Evolutionary conservation across 2,113 vertebrate genomes (phyloP).

Genomic region (Sylvilagus bachmani): DNA sequence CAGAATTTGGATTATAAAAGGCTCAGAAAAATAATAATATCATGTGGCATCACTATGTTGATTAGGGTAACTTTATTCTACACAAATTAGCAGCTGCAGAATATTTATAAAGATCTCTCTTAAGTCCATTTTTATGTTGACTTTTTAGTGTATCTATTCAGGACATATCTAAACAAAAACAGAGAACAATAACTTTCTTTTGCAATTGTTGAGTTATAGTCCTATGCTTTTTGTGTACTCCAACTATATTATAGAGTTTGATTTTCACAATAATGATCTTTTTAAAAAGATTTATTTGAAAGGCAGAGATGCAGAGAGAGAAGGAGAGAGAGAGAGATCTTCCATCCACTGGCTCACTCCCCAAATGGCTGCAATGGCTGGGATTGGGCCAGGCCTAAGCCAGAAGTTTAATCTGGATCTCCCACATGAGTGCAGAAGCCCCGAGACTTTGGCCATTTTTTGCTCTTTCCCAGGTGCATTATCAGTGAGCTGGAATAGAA

Average conservation of each 20-base stretch:
- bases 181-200: background rate
- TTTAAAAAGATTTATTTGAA: background rate
- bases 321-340: no score
- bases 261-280: background rate
- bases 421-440: no score
- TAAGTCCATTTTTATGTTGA: background rate
- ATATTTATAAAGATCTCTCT: constrained; percentile 1
- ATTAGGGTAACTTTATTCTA: background rate
- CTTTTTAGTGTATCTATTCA: background rate
- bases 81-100: background rate
- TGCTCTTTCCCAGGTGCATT: no score
- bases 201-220: background rate
- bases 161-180: background rate
- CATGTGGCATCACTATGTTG: background rate
- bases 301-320: no score
- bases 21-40: constrained; percentile 10
- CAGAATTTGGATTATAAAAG: background rate
- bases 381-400: no score
- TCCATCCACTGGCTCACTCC: no score
- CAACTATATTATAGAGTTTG: background rate
- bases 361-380: no score
- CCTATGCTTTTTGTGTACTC: background rate
- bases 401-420: no score
- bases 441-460: no score
- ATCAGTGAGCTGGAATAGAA: no score